Percentiles rank a stretch among this genome's conserved stretches.
Evolutionary conservation across 1,140 invertebrate genomes (phyloP).

Genomic region (Rhynchophorus ferrugineus): DNA sequence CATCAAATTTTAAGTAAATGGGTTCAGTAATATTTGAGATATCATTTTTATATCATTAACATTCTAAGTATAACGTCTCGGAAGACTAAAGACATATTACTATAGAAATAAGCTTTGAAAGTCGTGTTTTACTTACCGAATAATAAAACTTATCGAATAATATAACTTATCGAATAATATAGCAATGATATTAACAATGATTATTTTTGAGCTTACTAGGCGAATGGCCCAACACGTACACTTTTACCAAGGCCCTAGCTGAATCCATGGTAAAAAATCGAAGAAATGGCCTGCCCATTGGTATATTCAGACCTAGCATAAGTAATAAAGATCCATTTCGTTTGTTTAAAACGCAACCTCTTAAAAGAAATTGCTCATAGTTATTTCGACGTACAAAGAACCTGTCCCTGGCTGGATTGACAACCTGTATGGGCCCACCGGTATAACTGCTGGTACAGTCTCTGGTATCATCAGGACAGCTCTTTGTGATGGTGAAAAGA

Average conservation of each 20-base stretch:
- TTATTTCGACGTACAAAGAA: slow-evolving; percentile 41
- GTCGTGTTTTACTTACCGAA: no score
- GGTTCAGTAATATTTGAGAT: no score
- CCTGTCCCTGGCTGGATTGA: slow-evolving; percentile 72
- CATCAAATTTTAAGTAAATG: no score
- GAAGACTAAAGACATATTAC: no score
- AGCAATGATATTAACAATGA: no score
- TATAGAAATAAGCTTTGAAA: no score
- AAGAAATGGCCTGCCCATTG: slow-evolving; percentile 55
- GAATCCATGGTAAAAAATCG: slow-evolving; percentile 59
- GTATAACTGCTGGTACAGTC: slow-evolving; percentile 54
- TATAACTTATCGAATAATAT: no score
- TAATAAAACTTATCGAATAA: no score
- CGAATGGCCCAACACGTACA: slow-evolving; percentile 74
- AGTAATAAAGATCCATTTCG: slow-evolving; percentile 18
- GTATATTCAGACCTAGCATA: slow-evolving; percentile 57
- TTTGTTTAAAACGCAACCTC: no score
- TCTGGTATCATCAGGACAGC: slow-evolving; percentile 69
- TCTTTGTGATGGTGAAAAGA: slow-evolving; percentile 49
- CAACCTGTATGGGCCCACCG: slow-evolving; percentile 85
- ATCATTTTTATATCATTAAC: no score
- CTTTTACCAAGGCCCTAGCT: slow-evolving; percentile 73
- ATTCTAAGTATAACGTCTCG: no score
- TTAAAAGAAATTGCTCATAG: no score
- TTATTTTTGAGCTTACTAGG: slow-evolving; percentile 26